Evolutionary conservation across 2,888 invertebrate genomes (phyloP), one percentile per base, ranked within the genome.

Genomic region (Chydorus sphaericus): DNA sequence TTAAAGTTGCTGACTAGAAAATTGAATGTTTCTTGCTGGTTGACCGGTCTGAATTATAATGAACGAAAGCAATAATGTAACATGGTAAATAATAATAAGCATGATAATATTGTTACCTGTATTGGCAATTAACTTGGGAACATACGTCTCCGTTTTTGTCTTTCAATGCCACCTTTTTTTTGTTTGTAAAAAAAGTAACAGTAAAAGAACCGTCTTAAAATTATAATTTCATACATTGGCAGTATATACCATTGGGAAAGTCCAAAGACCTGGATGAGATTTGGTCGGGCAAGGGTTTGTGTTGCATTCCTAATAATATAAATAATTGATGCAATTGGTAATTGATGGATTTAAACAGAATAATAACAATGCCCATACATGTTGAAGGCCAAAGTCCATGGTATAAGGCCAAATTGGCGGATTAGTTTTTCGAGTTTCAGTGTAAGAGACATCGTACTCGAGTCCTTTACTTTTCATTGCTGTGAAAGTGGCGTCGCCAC

Each of bases 1-100:
- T 77, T 69, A 62, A 85, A 84, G 67, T 83, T 82, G 1, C 65
- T 65, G 53, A 75, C 66, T 62, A 83, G 76, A 68, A 81, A 81
- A 1, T 74, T 60, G 57, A 73, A 71, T 59, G 81, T 69, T 0
- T 67, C 74, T 0, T 76, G 69, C 18, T 72, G 71, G 30, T 77
- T 71, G 2, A 67, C 67, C 1, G 69, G 66, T 4, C 63, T n/a
- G n/a, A n/a, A n/a, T n/a, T 63, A 54, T 67, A 70, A 61, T 23
- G 4, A 30, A 51, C n/a, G 3, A 28, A 10, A 11, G 8, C 14
- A 11, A n/a, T n/a, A n/a, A n/a, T n/a, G n/a, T n/a, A n/a, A n/a
- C n/a, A n/a, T n/a, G n/a, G n/a, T n/a, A n/a, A n/a, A n/a, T n/a
- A n/a, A n/a, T n/a, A n/a, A n/a, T n/a, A n/a, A n/a, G n/a, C n/a